Evolutionary conservation across 2,888 invertebrate genomes (phyloP).

Genomic region (Troides helena): DNA sequence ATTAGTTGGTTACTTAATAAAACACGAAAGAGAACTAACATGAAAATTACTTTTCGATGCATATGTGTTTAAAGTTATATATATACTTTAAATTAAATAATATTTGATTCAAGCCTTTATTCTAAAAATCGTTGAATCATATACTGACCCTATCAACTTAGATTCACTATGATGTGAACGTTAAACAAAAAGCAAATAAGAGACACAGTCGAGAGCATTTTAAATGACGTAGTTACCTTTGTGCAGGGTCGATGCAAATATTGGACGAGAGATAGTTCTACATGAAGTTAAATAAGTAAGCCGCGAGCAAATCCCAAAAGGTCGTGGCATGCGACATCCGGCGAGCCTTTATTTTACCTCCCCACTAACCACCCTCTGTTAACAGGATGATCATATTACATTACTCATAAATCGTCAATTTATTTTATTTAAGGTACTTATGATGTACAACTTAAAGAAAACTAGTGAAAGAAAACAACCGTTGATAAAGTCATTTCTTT

Average conservation of each 20-base stretch:
- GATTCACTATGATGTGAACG: constrained; percentile 7
- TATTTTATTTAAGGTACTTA: neutral
- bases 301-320: constrained; percentile 66
- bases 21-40: no score
- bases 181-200: constrained; percentile 21
- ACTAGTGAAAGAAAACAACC: no score
- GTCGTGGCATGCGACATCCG: constrained; percentile 72
- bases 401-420: neutral
- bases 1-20: no score
- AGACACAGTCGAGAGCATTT: constrained; percentile 28
- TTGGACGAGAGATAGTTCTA: constrained; percentile 69
- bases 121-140: no score
- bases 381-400: constrained; percentile 47
- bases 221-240: constrained; percentile 35
- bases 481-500: no score
- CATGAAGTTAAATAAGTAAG: constrained; percentile 68
- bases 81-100: no score
- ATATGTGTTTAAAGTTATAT: no score
- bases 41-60: no score
- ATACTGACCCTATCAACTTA: neutral
- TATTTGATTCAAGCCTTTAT: no score
- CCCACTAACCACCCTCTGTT: constrained; percentile 45
- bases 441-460: no score
- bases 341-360: constrained; percentile 73
- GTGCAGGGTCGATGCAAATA: constrained; percentile 62